These are phyloP conservation scores for Trichogramma dendrolimi DNA, from an alignment of 2,888 invertebrate species.

Conservation along the genomic window DNA sequence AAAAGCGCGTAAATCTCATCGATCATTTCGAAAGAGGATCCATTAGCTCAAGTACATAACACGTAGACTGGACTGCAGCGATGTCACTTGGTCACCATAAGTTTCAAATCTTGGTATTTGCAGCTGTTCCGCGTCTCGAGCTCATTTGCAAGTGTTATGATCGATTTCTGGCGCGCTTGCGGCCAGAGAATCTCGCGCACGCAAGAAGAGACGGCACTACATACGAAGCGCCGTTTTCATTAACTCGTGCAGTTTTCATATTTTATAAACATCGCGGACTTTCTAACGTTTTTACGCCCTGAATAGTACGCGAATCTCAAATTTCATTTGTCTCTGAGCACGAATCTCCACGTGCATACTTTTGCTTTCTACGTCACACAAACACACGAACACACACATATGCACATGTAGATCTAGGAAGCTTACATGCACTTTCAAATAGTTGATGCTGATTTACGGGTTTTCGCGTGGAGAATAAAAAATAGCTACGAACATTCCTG, in stretches of 20 bases:
- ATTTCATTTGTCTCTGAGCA: constrained; percentile 8
- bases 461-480: not conserved
- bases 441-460: not conserved
- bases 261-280: constrained; percentile 3
- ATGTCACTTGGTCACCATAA: too few relatives aligned
- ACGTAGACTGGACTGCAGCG: too few relatives aligned
- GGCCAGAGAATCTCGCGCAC: not conserved
- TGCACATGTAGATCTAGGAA: too few relatives aligned
- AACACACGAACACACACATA: not conserved
- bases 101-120: too few relatives aligned
- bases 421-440: too few relatives aligned
- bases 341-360: constrained; percentile 10
- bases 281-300: not conserved
- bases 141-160: too few relatives aligned
- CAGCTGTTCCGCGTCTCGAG: too few relatives aligned
- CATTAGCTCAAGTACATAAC: too few relatives aligned
- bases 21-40: too few relatives aligned
- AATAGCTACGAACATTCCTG: not conserved
- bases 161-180: not conserved
- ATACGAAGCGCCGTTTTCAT: constrained; percentile 8
- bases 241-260: constrained; percentile 8
- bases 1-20: too few relatives aligned
- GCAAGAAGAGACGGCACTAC: not conserved
- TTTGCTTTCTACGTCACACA: constrained; percentile 11
- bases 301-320: not conserved